phyloP scores from a whole-genome alignment of 1,140 invertebrate species.

The Mycetomoellerius zeteki region DNA sequence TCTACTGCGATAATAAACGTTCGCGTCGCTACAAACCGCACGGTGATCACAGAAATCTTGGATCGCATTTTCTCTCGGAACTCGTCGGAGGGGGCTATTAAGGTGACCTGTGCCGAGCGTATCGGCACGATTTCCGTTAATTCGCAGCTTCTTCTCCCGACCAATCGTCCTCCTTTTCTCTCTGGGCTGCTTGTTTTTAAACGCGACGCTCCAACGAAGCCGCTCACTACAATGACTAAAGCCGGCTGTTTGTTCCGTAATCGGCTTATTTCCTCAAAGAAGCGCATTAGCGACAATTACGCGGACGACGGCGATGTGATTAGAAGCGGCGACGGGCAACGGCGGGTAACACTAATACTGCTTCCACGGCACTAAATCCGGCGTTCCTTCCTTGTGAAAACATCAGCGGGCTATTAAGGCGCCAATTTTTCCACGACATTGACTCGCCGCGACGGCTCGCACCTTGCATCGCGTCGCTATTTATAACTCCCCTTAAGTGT shows the following conservation, averaged over 20 bases:
- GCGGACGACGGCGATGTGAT: conserved; percentile 70
- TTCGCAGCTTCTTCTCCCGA: conserved; percentile 52
- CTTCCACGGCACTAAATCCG: conserved; percentile 61
- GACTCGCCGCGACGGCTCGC: conserved; percentile 54
- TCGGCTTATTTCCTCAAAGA: conserved; percentile 71
- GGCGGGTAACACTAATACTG: conserved; percentile 66
- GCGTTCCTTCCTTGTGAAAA: conserved; percentile 54
- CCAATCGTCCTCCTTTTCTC: conserved; percentile 45
- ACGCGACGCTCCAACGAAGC: conserved; percentile 22
- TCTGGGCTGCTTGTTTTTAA: conserved; percentile 30
- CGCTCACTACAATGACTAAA: conserved; percentile 57
- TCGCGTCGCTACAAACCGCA: conserved; percentile 2
- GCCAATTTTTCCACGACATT: conserved; percentile 59
- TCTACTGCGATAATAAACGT: conserved; percentile 2
- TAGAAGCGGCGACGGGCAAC: conserved; percentile 64
- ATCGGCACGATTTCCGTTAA: conserved; percentile 69
- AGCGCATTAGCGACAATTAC: conserved; percentile 68
- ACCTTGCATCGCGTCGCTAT: conserved; percentile 51
- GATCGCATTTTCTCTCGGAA: conserved; percentile 16
- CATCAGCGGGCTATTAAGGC: conserved; percentile 36
- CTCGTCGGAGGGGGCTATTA: conserved; percentile 35
- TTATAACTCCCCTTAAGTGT: conserved; percentile 58
- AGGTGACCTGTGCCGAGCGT: conserved; percentile 60
- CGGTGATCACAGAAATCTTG: not conserved
- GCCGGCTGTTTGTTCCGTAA: conserved; percentile 66